phyloP scores from a whole-genome alignment of 2,797 vertebrate genomes.

The Chiloscyllium punctatum region DNA sequence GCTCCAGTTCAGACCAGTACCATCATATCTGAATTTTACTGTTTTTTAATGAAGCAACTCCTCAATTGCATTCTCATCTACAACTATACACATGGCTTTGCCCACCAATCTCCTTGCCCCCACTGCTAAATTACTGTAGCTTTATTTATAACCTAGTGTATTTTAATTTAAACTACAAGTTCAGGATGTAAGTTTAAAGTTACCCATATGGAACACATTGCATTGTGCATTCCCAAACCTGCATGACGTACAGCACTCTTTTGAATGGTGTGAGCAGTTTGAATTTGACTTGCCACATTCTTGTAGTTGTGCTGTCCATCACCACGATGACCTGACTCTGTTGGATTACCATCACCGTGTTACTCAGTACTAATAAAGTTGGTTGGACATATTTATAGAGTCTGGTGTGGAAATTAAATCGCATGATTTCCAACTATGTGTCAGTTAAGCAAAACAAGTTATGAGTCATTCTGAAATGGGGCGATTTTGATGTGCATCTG shows the following conservation, averaged over 20 bases:
- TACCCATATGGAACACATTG: not conserved
- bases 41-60: not conserved
- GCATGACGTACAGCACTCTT: not conserved
- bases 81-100: not conserved
- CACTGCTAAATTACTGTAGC: not conserved
- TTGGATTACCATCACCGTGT: no score
- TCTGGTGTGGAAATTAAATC: no score
- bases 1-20: no score
- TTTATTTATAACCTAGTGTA: not conserved
- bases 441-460: not conserved
- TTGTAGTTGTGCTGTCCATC: no score
- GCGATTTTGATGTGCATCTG: not conserved
- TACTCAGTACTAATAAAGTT: no score
- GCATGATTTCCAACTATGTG: not conserved
- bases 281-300: not conserved
- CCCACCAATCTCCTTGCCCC: not conserved
- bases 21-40: no score
- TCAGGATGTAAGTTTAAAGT: not conserved
- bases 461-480: not conserved
- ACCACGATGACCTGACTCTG: no score
- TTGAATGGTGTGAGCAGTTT: not conserved
- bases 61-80: not conserved
- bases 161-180: not conserved
- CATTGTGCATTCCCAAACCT: not conserved
- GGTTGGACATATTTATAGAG: no score